These are phyloP conservation scores for Samia ricini DNA, from an alignment of 1,140 invertebrate genomes.

Conservation along the genomic window DNA sequence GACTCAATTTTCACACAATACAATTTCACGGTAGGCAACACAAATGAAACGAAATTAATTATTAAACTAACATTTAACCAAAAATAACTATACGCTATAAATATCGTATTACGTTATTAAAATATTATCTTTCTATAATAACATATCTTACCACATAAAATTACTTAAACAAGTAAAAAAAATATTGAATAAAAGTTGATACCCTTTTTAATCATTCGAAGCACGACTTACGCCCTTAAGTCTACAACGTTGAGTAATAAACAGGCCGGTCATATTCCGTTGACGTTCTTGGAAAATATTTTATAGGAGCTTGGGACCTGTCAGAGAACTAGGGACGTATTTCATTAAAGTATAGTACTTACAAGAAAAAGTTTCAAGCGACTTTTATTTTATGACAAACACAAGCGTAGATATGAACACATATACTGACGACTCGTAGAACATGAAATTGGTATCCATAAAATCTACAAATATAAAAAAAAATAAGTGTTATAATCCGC, in stretches of 20 bases:
- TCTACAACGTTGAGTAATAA: conserved; percentile 3
- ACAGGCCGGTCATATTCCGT: background rate
- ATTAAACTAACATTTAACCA: too few species aligned
- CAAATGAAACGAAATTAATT: too few species aligned
- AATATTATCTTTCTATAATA: too few species aligned
- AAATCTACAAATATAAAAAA: background rate
- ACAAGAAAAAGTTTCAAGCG: conserved; percentile 1
- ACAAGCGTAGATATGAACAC: too few species aligned
- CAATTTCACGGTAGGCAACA: too few species aligned
- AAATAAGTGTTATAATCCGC: too few species aligned
- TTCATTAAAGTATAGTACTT: conserved; percentile 4
- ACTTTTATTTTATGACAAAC: conserved; percentile 2
- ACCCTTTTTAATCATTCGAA: conserved; percentile 25
- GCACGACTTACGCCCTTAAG: conserved; percentile 17
- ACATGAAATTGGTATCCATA: background rate
- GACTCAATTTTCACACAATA: too few species aligned
- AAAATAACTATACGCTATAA: too few species aligned
- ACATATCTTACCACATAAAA: too few species aligned
- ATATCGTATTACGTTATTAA: too few species aligned
- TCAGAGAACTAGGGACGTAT: conserved; percentile 2
- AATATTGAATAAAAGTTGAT: too few species aligned
- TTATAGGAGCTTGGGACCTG: background rate
- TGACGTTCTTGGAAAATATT: conserved; percentile 5
- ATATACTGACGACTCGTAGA: background rate
- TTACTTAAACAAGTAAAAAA: too few species aligned